A percentile compares a stretch with the other conserved stretches of the same genome.
These are phyloP conservation scores for Dioctria rufipes DNA, from an alignment of 2,888 invertebrate genomes.

Conservation along the genomic window DNA sequence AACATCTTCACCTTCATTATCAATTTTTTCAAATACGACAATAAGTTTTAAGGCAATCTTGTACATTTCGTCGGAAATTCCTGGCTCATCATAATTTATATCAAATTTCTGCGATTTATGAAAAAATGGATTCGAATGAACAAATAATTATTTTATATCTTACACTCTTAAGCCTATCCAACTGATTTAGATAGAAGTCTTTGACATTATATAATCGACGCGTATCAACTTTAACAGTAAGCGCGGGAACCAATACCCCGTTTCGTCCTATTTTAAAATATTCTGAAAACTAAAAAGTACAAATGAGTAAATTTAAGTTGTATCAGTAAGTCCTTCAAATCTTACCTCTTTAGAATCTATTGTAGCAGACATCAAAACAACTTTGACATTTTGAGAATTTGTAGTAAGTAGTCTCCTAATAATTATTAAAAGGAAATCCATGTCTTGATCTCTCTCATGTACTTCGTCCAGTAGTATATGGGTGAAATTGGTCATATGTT, in stretches of 20 bases:
- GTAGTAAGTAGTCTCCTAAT: slow-evolving; percentile 82
- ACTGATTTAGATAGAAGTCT: slow-evolving; percentile 76
- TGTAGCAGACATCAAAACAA: slow-evolving; percentile 96
- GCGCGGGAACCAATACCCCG: slow-evolving; percentile 71
- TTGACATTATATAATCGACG: slow-evolving; percentile 74
- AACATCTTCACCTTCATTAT: slow-evolving; percentile 65
- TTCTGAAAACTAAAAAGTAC: slow-evolving; percentile 64
- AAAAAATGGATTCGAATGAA: slow-evolving; percentile 35
- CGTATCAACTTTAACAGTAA: slow-evolving; percentile 74
- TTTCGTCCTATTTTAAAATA: slow-evolving; percentile 65
- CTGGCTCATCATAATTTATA: slow-evolving; percentile 73
- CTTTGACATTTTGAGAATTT: slow-evolving; percentile 78
- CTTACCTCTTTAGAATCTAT: slow-evolving; percentile 77
- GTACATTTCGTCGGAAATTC: slow-evolving; percentile 76
- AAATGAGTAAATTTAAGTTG: neutral
- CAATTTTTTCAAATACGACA: slow-evolving; percentile 73
- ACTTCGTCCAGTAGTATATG: slow-evolving; percentile 95
- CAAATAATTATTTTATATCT: slow-evolving; percentile 61
- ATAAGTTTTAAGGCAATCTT: slow-evolving; percentile 76
- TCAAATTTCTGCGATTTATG: slow-evolving; percentile 71
- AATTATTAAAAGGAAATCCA: slow-evolving; percentile 90
- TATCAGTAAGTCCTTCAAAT: neutral
- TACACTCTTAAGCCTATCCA: slow-evolving; percentile 72
- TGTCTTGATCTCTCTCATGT: slow-evolving; percentile 92
- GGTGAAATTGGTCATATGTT: slow-evolving; percentile 83